A percentile compares a stretch with the other conserved stretches of the same genome.
Evolutionary conservation across 2,797 vertebrate species (phyloP).

Genomic region (Pteropus rufus): DNA sequence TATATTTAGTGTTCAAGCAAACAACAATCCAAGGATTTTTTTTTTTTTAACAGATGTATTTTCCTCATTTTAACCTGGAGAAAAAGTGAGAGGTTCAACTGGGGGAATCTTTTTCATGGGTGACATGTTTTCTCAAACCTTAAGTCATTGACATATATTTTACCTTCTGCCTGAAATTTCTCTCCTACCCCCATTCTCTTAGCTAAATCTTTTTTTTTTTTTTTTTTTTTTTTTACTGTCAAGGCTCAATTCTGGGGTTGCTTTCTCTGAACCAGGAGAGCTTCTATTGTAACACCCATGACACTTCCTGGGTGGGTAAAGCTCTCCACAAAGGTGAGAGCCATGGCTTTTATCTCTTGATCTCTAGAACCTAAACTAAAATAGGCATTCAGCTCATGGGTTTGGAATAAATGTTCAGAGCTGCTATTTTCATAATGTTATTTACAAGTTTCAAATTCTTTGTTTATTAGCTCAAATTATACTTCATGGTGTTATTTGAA

Average conservation of each 20-base stretch:
- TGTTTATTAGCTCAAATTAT: not conserved
- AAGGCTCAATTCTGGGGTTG: not conserved
- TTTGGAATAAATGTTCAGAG: not conserved
- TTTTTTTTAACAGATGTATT: not conserved
- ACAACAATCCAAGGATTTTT: not conserved
- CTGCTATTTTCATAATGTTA: not conserved
- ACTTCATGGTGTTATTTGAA: not conserved
- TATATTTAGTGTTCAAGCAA: not conserved
- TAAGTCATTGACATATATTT: not conserved
- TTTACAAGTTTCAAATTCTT: not conserved
- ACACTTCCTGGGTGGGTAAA: not conserved
- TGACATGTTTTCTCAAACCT: not conserved
- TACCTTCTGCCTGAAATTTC: not conserved
- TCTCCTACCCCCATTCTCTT: not conserved
- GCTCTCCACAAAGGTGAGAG: not conserved
- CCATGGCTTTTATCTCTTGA: not conserved
- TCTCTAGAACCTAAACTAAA: not conserved
- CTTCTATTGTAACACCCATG: not conserved
- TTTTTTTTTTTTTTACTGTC: not conserved
- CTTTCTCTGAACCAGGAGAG: not conserved
- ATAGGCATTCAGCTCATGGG: not conserved
- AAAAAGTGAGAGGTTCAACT: not conserved
- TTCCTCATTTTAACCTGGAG: conserved; percentile 3
- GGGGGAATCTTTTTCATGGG: not conserved
- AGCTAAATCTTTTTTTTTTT: not conserved